Conservation (phyloP, 2,113 vertebrate species). For the Zingel zingel region DNA sequence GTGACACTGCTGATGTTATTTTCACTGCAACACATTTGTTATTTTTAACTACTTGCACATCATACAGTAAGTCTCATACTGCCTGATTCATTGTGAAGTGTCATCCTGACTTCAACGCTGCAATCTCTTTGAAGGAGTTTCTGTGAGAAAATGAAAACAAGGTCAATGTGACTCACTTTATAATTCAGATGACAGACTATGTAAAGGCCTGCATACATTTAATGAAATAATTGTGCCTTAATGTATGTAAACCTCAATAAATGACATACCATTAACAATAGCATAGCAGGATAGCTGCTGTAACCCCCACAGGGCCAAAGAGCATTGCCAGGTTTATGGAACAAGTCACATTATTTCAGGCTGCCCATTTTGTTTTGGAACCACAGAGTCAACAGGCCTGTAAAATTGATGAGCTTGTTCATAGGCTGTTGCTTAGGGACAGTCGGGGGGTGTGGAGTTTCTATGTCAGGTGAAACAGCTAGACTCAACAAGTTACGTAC, state of each 20-base stretch:
- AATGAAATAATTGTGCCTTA: background rate
- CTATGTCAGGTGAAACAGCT: constrained; percentile 68
- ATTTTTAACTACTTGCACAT: constrained; percentile 31
- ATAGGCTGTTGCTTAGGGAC: constrained; percentile 69
- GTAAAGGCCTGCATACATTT: background rate
- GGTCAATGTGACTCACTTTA: background rate
- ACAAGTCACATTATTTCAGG: constrained; percentile 20
- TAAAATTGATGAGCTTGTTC: constrained; percentile 81
- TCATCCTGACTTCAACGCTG: background rate
- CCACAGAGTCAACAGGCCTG: constrained; percentile 60
- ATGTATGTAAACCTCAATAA: background rate
- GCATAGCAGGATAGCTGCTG: background rate
- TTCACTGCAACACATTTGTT: constrained; percentile 28
- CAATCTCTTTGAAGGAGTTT: constrained; percentile 9
- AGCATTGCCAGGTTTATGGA: constrained; percentile 34
- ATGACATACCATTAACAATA: background rate
- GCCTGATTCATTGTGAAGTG: background rate
- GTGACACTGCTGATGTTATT: constrained; percentile 51
- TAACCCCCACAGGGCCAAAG: background rate
- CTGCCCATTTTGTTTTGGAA: constrained; percentile 71
- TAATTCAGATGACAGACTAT: background rate
- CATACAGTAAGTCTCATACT: background rate
- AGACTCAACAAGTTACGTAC: constrained; percentile 44
- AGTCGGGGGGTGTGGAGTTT: constrained; percentile 60
- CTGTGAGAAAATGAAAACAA: constrained; percentile 10